A percentile compares a stretch with the other conserved stretches of the same genome.
phyloP scores from a whole-genome alignment of 2,888 invertebrate genomes.

The Apoda limacodes region DNA sequence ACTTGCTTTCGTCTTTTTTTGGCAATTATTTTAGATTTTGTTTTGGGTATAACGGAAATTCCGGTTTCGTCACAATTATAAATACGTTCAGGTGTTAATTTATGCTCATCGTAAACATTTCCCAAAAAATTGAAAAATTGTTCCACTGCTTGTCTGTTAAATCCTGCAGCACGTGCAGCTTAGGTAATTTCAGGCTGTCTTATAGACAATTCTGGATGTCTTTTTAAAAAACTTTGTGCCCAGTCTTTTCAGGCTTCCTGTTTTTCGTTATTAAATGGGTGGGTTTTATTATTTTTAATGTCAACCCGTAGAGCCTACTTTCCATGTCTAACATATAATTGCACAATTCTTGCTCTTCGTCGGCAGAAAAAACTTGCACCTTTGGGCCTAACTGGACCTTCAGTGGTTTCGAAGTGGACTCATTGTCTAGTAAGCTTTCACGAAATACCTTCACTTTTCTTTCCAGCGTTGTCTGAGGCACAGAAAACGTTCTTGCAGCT shows the following conservation, averaged over 20 bases:
- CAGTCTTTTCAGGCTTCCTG: conserved; percentile 26
- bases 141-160: conserved; percentile 26
- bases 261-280: conserved; percentile 24
- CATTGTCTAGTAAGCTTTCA: too few relatives aligned
- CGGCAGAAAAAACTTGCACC: too few relatives aligned
- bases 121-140: conserved; percentile 19
- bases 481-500: conserved; percentile 4
- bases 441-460: too few relatives aligned
- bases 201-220: conserved; percentile 17
- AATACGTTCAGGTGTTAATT: conserved; percentile 23
- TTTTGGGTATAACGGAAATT: too few relatives aligned
- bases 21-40: too few relatives aligned
- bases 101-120: conserved; percentile 22
- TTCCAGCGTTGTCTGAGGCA: conserved; percentile 6
- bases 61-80: too few relatives aligned
- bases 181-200: conserved; percentile 20
- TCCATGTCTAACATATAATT: too few relatives aligned
- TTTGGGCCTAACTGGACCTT: too few relatives aligned
- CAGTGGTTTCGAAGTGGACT: too few relatives aligned
- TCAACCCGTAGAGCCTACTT: too few relatives aligned
- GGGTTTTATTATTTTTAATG: conserved; percentile 22
- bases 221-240: conserved; percentile 22
- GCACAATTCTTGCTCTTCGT: too few relatives aligned
- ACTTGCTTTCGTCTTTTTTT: conserved; percentile 24
- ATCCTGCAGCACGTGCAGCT: conserved; percentile 27